A percentile compares a stretch with the other conserved stretches of the same genome.
These are phyloP conservation scores for Agrotis ipsilon DNA, from an alignment of 2,888 invertebrate genomes.

Conservation along the genomic window DNA sequence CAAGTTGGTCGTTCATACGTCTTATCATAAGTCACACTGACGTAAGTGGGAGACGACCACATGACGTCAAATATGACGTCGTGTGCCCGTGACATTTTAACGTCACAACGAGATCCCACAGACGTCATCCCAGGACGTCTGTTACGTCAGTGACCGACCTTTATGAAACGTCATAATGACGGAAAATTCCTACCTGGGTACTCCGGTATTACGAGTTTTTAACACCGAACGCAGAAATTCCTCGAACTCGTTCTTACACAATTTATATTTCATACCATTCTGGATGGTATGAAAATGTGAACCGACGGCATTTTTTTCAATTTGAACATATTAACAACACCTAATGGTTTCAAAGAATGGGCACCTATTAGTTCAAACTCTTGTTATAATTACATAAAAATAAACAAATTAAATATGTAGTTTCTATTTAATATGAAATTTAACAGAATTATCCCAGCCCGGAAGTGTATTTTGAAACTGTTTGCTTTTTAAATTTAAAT, in stretches of 20 bases:
- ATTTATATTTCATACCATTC: slow-evolving; percentile 59
- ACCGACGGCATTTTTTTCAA: not conserved
- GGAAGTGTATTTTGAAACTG: not conserved
- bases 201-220: slow-evolving; percentile 14
- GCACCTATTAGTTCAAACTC: not conserved
- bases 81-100: too few species aligned
- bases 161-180: too few species aligned
- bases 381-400: not conserved
- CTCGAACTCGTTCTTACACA: not conserved
- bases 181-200: too few species aligned
- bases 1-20: too few species aligned
- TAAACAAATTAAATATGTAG: too few species aligned
- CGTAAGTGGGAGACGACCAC: too few species aligned
- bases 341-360: not conserved
- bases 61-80: too few species aligned
- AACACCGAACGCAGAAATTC: not conserved
- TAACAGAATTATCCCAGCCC: not conserved
- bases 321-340: not conserved
- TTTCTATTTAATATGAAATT: too few species aligned
- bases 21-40: too few species aligned
- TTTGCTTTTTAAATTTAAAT: slow-evolving; percentile 30
- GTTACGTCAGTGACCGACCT: too few species aligned
- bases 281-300: not conserved
- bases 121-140: too few species aligned
- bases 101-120: too few species aligned